Evolutionary conservation across 2,113 vertebrate genomes (phyloP).

Genomic region (Trogon melanurus): DNA sequence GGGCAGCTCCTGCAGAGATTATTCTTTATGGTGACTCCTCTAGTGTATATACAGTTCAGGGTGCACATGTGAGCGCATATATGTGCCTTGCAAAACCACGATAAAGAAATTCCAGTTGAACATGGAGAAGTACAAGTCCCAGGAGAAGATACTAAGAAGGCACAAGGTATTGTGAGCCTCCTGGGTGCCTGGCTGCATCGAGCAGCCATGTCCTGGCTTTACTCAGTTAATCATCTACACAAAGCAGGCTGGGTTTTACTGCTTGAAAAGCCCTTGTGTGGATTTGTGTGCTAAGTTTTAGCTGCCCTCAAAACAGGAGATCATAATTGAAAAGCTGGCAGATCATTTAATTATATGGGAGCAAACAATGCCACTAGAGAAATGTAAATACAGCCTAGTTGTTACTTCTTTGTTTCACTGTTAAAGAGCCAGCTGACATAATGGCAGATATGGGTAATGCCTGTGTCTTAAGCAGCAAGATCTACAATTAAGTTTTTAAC

Average conservation of each 20-base stretch:
- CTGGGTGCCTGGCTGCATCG: rapidly evolving
- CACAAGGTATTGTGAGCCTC: neutral
- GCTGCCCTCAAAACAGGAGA: constrained; percentile 4
- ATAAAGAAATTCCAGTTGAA: no score
- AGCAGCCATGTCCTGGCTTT: neutral
- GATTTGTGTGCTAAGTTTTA: neutral
- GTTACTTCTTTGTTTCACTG: constrained; percentile 20
- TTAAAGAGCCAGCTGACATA: constrained; percentile 7
- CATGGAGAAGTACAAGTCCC: no score
- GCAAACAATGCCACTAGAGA: neutral
- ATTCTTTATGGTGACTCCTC: neutral
- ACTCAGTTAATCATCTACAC: neutral
- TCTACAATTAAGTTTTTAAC: neutral
- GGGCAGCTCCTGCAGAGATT: neutral
- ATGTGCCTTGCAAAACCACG: neutral
- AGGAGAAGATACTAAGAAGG: no score
- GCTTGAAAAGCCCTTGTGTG: neutral
- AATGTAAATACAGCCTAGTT: constrained; percentile 32
- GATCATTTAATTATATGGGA: constrained; percentile 24
- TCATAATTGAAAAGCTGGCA: constrained; percentile 4
- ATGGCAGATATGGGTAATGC: neutral
- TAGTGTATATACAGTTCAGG: rapidly evolving
- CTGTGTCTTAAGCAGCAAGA: neutral
- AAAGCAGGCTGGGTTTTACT: rapidly evolving
- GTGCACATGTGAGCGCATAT: rapidly evolving